Evolutionary conservation across 1,140 invertebrate genomes (phyloP).

Genomic region (Bombus pascuorum): DNA sequence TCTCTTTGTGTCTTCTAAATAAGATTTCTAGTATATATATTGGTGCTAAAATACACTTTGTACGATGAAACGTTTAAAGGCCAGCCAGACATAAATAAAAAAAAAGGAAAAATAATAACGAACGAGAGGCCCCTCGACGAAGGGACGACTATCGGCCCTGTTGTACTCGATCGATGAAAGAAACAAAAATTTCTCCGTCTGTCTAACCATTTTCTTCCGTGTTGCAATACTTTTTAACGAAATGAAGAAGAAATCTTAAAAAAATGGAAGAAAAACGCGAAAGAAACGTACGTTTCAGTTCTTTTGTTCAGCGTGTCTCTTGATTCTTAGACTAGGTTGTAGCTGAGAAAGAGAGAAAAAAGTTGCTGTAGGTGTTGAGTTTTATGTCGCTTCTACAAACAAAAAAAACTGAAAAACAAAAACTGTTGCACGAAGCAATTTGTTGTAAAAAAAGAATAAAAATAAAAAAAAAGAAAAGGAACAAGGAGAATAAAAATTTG

Average conservation of each 20-base stretch:
- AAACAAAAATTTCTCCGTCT: conserved; percentile 33
- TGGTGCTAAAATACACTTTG: conserved; percentile 39
- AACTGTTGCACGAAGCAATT: conserved; percentile 2
- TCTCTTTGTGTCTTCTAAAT: conserved; percentile 49
- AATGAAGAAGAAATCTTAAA: background rate
- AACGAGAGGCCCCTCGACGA: conserved; percentile 45
- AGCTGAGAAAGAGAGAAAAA: conserved; percentile 1
- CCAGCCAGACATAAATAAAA: conserved; percentile 7
- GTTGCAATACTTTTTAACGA: conserved; percentile 41
- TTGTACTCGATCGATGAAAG: background rate
- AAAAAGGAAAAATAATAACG: background rate
- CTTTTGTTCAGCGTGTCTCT: conserved; percentile 26
- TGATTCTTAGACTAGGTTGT: conserved; percentile 31
- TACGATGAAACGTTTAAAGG: conserved; percentile 28
- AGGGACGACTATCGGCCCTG: conserved; percentile 35
- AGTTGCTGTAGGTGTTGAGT: conserved; percentile 37
- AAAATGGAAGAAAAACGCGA: background rate
- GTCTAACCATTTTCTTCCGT: conserved; percentile 48
- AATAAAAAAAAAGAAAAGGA: background rate
- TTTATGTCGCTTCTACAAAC: conserved; percentile 36
- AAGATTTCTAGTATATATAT: conserved; percentile 19
- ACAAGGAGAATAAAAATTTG: background rate
- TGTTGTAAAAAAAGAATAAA: background rate
- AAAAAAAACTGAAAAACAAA: conserved; percentile 3
- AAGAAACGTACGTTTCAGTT: conserved; percentile 23